Percentiles rank a stretch among this genome's conserved stretches.
Conservation (phyloP, 2,113 vertebrate genomes). For the Panthera tigris region DNA sequence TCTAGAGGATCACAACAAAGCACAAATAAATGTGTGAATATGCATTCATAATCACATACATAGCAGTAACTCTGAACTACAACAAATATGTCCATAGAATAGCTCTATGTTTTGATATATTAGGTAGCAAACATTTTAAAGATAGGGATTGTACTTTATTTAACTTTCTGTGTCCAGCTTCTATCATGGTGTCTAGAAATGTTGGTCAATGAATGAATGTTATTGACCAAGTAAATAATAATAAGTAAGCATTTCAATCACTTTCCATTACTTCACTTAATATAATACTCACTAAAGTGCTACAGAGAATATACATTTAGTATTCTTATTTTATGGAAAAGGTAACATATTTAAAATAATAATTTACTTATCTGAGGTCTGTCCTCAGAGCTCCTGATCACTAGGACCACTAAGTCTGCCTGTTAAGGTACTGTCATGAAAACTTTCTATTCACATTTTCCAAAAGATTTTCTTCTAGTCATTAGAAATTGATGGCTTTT, state of each 20-base stretch:
- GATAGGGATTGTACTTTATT: background rate
- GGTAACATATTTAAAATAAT: slow-evolving; percentile 1
- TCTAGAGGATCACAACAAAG: background rate
- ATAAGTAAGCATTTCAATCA: background rate
- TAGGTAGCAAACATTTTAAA: slow-evolving; percentile 15
- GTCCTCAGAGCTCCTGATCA: background rate
- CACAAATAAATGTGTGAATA: background rate
- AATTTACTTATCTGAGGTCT: background rate
- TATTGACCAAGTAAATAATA: background rate
- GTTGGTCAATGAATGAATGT: background rate
- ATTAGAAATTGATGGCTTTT: background rate
- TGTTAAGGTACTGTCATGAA: background rate
- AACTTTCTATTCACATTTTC: background rate
- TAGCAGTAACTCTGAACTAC: background rate
- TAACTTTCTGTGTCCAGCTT: background rate
- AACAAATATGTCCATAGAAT: background rate
- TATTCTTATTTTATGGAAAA: background rate
- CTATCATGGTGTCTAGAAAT: background rate
- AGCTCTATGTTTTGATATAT: background rate
- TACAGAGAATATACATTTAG: background rate
- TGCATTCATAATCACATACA: background rate
- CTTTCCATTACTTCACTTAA: background rate
- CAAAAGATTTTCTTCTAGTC: background rate
- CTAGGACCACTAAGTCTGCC: background rate
- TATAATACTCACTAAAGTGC: background rate